Evolutionary conservation across 2,797 vertebrate genomes (phyloP).

Genomic region (Phrynocephalus vlangalii): DNA sequence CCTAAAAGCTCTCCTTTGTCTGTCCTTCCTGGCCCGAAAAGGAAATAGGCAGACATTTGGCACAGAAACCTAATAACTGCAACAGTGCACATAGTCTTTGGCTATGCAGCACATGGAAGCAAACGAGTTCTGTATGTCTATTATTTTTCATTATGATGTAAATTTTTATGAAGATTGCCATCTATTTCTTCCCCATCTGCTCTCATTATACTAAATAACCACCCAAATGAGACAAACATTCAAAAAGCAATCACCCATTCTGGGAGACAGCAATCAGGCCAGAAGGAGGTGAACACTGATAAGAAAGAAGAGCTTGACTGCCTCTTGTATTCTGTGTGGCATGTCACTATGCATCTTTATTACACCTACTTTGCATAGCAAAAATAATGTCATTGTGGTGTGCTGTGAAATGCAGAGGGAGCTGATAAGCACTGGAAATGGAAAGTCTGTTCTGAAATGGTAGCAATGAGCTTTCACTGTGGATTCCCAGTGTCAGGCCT

Average conservation of each 20-base stretch:
- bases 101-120: neutral
- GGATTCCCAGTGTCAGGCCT: neutral
- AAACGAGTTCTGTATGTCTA: neutral
- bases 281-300: neutral
- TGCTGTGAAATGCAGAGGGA: neutral
- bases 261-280: neutral
- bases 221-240: neutral
- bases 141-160: neutral
- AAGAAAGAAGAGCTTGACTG: neutral
- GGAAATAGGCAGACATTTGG: slow-evolving; percentile 23
- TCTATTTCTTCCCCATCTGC: neutral
- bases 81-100: neutral
- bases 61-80: too few species aligned
- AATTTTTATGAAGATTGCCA: neutral
- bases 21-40: neutral
- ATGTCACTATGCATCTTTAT: neutral
- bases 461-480: neutral
- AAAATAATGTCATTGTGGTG: neutral
- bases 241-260: neutral
- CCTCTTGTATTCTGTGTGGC: neutral
- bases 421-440: neutral
- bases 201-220: neutral
- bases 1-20: neutral
- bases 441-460: neutral
- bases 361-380: neutral